Evolutionary conservation across 2,113 vertebrate species (phyloP).

Genomic region (Ctenomys sociabilis): DNA sequence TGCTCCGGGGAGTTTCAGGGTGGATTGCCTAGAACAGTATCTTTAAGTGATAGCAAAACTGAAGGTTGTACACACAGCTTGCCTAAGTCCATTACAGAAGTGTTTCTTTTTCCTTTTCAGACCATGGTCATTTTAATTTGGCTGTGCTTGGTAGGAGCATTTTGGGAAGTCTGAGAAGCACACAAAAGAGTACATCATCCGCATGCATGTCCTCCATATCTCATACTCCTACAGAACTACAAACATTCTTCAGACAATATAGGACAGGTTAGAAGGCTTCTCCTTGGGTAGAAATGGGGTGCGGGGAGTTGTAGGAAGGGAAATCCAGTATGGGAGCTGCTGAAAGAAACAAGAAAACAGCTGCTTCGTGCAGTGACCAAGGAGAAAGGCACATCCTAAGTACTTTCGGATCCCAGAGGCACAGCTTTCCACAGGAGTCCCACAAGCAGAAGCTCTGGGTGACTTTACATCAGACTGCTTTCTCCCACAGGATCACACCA

Average conservation of each 20-base stretch:
- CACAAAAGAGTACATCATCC: neutral
- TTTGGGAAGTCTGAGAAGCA: neutral
- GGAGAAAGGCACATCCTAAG: neutral
- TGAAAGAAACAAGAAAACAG: neutral
- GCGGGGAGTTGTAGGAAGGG: fast-evolving
- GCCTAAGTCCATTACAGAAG: neutral
- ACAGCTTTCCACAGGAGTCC: neutral
- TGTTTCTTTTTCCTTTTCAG: neutral
- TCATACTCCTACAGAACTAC: neutral
- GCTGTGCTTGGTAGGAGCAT: neutral
- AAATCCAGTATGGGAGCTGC: too few species aligned
- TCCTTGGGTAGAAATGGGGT: neutral
- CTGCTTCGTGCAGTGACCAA: neutral
- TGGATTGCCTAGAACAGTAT: too few species aligned
- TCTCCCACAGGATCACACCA: neutral
- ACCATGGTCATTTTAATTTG: neutral
- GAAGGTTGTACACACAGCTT: neutral
- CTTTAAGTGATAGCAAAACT: conserved; percentile 64
- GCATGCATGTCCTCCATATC: neutral
- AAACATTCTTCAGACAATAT: neutral
- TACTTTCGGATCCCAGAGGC: neutral
- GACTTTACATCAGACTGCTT: neutral
- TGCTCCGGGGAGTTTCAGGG: too few species aligned
- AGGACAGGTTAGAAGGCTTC: neutral
- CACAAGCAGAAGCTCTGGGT: neutral